Percentiles rank a stretch among this genome's conserved stretches.
These are phyloP conservation scores for Norana najaformis DNA, from an alignment of 2,888 invertebrate species.

Conservation along the genomic window DNA sequence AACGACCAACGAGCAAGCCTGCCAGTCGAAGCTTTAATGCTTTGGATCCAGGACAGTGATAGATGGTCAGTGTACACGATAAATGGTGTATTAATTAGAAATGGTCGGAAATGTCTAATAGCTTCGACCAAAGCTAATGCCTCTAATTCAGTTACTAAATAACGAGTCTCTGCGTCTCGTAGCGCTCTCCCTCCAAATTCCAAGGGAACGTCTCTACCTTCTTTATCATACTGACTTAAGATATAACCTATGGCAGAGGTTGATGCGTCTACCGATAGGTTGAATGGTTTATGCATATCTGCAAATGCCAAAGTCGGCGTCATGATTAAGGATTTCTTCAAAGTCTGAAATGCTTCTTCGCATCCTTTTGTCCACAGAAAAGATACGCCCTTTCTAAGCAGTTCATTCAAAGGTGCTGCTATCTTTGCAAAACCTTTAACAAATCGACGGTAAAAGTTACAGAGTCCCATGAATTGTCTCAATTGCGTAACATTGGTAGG, in stretches of 20 bases:
- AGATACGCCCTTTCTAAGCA: background rate
- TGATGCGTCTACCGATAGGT: background rate
- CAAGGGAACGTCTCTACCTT: background rate
- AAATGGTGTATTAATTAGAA: background rate
- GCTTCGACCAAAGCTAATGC: background rate
- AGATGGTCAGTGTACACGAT: conserved; percentile 7
- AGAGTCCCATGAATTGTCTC: background rate
- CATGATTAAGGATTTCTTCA: background rate
- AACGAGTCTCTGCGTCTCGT: background rate
- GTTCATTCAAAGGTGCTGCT: background rate
- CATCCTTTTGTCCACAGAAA: background rate
- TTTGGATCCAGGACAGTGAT: background rate
- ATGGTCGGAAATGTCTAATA: background rate
- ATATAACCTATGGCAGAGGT: background rate
- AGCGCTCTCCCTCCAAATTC: background rate
- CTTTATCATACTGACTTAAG: background rate
- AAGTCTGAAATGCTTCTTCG: conserved; percentile 14
- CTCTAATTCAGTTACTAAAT: background rate
- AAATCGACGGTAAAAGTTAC: background rate
- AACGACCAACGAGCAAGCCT: background rate
- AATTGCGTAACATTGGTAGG: background rate
- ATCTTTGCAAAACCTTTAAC: background rate
- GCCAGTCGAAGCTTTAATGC: background rate
- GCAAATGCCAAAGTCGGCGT: background rate
- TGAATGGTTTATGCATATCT: background rate